Conservation (phyloP, 1,140 invertebrate species). For the Drosophila lacteicornis region DNA sequence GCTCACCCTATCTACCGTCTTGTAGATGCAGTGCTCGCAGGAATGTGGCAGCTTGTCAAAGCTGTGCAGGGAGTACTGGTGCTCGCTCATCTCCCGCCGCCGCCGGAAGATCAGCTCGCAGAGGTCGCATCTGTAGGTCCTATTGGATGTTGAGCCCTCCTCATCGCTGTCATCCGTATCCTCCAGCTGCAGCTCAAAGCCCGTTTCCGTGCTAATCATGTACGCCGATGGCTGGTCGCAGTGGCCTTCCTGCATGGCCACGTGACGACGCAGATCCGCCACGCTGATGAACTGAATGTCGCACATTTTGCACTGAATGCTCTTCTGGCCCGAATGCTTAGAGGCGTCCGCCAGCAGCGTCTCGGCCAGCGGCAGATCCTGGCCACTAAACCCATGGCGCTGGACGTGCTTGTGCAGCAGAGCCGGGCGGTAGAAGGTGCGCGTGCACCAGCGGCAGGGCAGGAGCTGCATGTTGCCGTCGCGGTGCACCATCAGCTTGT, state of each 20-base stretch:
- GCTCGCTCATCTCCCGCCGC: constrained; percentile 61
- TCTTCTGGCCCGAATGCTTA: constrained; percentile 61
- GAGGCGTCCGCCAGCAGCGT: constrained; percentile 62
- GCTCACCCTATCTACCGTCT: constrained; percentile 58
- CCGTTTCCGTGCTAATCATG: constrained; percentile 69
- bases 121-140: constrained; percentile 55
- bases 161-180: constrained; percentile 77
- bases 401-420: constrained; percentile 78
- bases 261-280: constrained; percentile 61
- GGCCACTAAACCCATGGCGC: constrained; percentile 64
- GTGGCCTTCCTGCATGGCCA: constrained; percentile 45
- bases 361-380: constrained; percentile 68
- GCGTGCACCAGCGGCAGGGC: constrained; percentile 86
- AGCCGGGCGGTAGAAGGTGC: constrained; percentile 86
- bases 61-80: constrained; percentile 66
- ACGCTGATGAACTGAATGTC: constrained; percentile 63
- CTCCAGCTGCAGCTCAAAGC: constrained; percentile 67
- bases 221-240: constrained; percentile 40
- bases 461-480: constrained; percentile 83
- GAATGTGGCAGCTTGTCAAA: constrained; percentile 66
- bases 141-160: constrained; percentile 17
- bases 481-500: constrained; percentile 84
- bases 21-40: constrained; percentile 68
- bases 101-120: constrained; percentile 61
- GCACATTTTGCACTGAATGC: constrained; percentile 71